Evolutionary conservation across 2,888 invertebrate genomes (phyloP).

Genomic region (Conus canariensis): DNA sequence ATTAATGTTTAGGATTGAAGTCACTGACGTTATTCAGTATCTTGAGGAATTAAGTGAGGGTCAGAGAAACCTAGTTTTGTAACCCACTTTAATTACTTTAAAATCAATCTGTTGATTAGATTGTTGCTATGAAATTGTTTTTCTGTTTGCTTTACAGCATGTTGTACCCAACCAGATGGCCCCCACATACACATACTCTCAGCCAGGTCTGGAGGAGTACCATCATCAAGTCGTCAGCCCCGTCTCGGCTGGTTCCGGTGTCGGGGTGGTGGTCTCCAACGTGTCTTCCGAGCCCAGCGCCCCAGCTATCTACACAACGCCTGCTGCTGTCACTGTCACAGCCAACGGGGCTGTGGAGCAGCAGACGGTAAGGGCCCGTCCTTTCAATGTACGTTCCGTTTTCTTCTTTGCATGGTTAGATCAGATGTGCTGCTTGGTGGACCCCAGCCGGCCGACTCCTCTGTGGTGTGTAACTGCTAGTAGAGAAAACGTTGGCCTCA

Average conservation of each 20-base stretch:
- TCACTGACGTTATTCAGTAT: too few species aligned
- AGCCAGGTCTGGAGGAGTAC: constrained; percentile 75
- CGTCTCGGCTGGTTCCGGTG: constrained; percentile 60
- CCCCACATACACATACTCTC: constrained; percentile 77
- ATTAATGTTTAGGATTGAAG: too few species aligned
- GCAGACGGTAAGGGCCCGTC: constrained; percentile 80
- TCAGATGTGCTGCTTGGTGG: constrained; percentile 39
- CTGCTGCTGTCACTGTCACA: constrained; percentile 73
- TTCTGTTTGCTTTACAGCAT: constrained; percentile 84
- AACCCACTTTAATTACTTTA: too few species aligned
- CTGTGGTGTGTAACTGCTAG: not conserved
- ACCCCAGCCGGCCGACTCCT: not conserved
- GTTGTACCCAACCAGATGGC: constrained; percentile 94
- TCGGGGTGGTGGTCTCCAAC: constrained; percentile 56
- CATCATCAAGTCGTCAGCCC: constrained; percentile 70
- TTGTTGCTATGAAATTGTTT: too few species aligned
- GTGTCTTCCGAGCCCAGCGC: constrained; percentile 62
- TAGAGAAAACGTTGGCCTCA: too few species aligned
- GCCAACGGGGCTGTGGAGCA: constrained; percentile 83
- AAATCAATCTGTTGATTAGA: too few species aligned
- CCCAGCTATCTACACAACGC: constrained; percentile 66
- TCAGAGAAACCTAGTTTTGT: too few species aligned
- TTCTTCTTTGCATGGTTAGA: constrained; percentile 44
- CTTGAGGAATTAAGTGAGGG: too few species aligned
- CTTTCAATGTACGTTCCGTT: constrained; percentile 65